These are phyloP conservation scores for Aurelia coerulea DNA, from an alignment of 30 jellyfish, hydroid and myxozoan species.

Conservation along the genomic window DNA sequence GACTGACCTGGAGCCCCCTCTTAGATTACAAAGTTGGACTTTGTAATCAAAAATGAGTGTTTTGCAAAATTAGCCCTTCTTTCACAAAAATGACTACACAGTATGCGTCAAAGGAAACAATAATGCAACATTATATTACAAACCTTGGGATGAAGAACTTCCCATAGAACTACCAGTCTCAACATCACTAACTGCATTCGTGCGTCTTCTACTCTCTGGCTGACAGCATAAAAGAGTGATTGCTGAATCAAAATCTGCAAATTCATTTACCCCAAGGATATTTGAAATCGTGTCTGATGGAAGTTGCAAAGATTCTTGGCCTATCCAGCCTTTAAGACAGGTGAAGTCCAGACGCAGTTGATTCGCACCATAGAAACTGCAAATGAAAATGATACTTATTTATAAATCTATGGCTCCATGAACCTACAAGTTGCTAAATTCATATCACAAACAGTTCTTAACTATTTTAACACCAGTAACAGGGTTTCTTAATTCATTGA, in stretches of 20 bases:
- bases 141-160: slow-evolving; percentile 61
- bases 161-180: slow-evolving; percentile 37
- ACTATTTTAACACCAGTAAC: too few species aligned
- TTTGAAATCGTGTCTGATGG: slow-evolving; percentile 36
- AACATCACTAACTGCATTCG: slow-evolving; percentile 30
- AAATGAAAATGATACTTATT: not conserved
- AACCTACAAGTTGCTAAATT: not conserved
- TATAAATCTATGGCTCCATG: not conserved
- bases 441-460: too few species aligned
- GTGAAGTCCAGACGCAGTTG: slow-evolving; percentile 53
- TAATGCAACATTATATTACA: not conserved
- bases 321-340: slow-evolving; percentile 45
- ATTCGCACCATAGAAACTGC: slow-evolving; percentile 58
- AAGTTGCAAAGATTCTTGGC: slow-evolving; percentile 22
- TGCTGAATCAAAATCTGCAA: slow-evolving; percentile 41
- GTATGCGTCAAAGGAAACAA: too few species aligned
- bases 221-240: slow-evolving; percentile 62
- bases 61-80: too few species aligned
- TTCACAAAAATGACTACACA: too few species aligned
- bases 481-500: too few species aligned
- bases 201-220: slow-evolving; percentile 55
- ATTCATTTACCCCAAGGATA: slow-evolving; percentile 9
- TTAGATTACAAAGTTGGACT: too few species aligned
- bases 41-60: too few species aligned
- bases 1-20: too few species aligned